phyloP scores from a whole-genome alignment of 2,797 vertebrate species.

The Etheostoma perlongum region DNA sequence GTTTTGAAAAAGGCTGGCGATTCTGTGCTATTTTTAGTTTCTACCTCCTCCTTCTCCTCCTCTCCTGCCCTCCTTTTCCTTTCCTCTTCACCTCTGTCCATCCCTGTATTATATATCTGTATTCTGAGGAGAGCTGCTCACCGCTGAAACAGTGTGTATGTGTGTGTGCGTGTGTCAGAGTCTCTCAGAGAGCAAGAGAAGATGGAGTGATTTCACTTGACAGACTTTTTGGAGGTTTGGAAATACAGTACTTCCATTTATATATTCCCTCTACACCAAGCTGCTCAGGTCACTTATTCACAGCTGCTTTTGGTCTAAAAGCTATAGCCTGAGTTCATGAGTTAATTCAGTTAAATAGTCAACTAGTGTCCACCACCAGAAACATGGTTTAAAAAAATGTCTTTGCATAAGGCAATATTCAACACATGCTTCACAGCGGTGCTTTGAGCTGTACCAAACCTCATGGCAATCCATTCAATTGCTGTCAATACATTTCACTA shows the following conservation, averaged over 20 bases:
- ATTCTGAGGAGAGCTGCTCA: slow-evolving; percentile 65
- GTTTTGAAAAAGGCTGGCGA: slow-evolving; percentile 58
- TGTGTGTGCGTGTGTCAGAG: slow-evolving; percentile 18
- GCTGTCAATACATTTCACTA: not conserved
- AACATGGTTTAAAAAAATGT: slow-evolving; percentile 4
- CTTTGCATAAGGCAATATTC: not conserved
- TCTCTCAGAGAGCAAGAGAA: slow-evolving; percentile 21
- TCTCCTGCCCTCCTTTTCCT: slow-evolving; percentile 41
- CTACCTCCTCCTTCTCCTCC: slow-evolving; percentile 12
- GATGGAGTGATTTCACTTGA: slow-evolving; percentile 69
- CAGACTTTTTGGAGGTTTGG: slow-evolving; percentile 52
- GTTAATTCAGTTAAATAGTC: slow-evolving; percentile 12
- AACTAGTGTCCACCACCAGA: not conserved
- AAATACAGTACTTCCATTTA: slow-evolving; percentile 61
- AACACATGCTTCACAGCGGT: not conserved
- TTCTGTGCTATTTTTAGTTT: slow-evolving; percentile 73
- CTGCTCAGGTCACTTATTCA: slow-evolving; percentile 41
- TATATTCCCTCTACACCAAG: slow-evolving; percentile 44
- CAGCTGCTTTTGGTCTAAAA: slow-evolving; percentile 36
- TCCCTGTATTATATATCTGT: slow-evolving; percentile 61
- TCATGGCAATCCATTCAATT: not conserved
- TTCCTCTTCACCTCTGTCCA: slow-evolving; percentile 59
- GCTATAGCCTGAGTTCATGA: not conserved
- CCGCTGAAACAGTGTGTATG: slow-evolving; percentile 42
- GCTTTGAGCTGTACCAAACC: too few relatives aligned